Evolutionary conservation across 2,113 vertebrate species (phyloP).

Genomic region (Callopanchax toddi): DNA sequence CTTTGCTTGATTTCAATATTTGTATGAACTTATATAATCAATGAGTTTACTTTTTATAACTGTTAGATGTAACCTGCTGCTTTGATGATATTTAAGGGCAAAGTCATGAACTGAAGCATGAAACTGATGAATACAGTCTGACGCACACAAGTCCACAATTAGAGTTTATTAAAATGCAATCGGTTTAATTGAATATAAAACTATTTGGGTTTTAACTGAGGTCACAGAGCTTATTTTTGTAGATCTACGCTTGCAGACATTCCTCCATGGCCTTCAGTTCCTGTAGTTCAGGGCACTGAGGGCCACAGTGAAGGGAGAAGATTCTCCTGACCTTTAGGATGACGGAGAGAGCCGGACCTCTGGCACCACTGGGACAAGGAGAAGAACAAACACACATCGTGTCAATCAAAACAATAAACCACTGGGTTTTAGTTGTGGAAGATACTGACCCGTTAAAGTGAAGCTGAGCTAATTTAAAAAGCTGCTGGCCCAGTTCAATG

Average conservation of each 20-base stretch:
- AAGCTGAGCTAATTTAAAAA: constrained; percentile 93
- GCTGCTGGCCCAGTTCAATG: constrained; percentile 87
- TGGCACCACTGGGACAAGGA: constrained; percentile 48
- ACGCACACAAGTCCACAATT: constrained; percentile 8
- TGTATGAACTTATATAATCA: too few relatives aligned
- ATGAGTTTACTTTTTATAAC: too few relatives aligned
- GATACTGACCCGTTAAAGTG: constrained; percentile 90
- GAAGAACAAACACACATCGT: constrained; percentile 5
- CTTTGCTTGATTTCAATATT: too few relatives aligned
- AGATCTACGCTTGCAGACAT: constrained; percentile 74
- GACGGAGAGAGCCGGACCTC: constrained; percentile 78
- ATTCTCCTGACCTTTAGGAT: constrained; percentile 82
- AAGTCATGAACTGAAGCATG: too few relatives aligned
- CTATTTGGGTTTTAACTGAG: neutral
- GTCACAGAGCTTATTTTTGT: neutral
- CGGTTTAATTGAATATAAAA: neutral
- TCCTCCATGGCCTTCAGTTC: constrained; percentile 89
- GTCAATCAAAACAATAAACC: neutral
- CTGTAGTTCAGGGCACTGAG: constrained; percentile 79
- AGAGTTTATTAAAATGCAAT: constrained; percentile 21
- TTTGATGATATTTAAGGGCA: too few relatives aligned
- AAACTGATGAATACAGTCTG: constrained; percentile 56
- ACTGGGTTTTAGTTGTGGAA: neutral
- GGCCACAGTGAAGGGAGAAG: constrained; percentile 83
- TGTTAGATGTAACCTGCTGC: constrained; percentile 12